Evolutionary conservation across 1,140 invertebrate species (phyloP), one percentile per base, ranked within the genome.

Genomic region (Eueides isabella): DNA sequence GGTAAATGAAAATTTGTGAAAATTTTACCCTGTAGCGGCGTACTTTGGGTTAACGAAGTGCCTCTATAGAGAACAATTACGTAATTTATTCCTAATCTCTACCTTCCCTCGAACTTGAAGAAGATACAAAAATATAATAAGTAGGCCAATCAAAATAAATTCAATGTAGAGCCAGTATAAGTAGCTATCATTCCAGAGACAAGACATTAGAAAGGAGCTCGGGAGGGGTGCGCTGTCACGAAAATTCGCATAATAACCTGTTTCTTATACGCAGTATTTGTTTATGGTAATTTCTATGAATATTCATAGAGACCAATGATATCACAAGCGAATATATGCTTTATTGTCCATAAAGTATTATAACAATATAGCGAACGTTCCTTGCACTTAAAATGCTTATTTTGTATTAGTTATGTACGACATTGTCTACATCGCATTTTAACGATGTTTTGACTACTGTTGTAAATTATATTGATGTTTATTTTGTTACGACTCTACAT

Each of bases 251-350:
- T 70, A 70, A 67, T 67, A 67, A 70, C 61, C 68, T 30, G 23
- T 31, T 70, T 70, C 68, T 70, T 62, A 70, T 70, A 70, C 74
- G 64, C 64, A 67, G 75, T 80, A 77, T 80, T 79, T 80, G 78
- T 77, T 76, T 77, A 75, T 80, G 79, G 61, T 80, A 80, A 78
- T 69, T 38, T 31, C 23, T 33, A 74, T 80, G 79, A 80, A 80
- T 80, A 80, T 80, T 80, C 76, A 80, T 76, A 71, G 12, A 69
- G 55, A 19, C 23, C 75, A 12, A 38, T 67, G 29, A 48, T 6
- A 31, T 9, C 12, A 48, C 48, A 55, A 55, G 9, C 48, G 61
- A 71, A 63, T 61, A 72, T 66, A 66, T 72, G 30, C 38, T 72
- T 72, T 72, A 72, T 69, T 28, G 55, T 2, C 33, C 33, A 63